Evolutionary conservation across 2,113 vertebrate genomes (phyloP), one percentile per base, ranked within the genome.

Genomic region (Chauna torquata): DNA sequence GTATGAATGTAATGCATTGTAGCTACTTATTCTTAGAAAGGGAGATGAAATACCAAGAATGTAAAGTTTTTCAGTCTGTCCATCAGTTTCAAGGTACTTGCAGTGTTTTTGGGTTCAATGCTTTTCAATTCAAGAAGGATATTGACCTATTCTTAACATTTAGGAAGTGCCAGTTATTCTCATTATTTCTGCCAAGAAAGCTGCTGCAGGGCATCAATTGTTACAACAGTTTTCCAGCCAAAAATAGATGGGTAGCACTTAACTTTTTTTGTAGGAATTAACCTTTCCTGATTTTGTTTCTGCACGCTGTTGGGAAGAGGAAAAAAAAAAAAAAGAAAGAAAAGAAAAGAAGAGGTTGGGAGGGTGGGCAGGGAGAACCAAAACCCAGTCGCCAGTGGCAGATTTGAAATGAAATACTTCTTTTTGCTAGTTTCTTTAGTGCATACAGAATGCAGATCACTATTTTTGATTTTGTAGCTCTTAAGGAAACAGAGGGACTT

Each of bases 91-190:
- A 34, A 92, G 49, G 23, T 59, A 84, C 42, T 76, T 82, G 57
- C 65, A 91, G 38, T 62, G 34, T 55, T 93, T 89, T 75, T 62
- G 77, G 90, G 84, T 85, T 92, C 86, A 94, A 12, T 32, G 69
- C 27, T 70, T 94, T 92, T 81, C n/a, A 8, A 84, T 96, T 79
- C 83, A 92, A 82, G 86, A 66, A 92, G 54, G 66, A 96, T 82
- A 59, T 7, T 97, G 95, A 95, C 95, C 84, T 95, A 91, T 94
- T 90, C 92, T 93, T 97, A 96, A 90, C 83, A 90, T 94, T 96
- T 94, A 91, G 25, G 82, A 77, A 94, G 84, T 74, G 45, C 72
- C 72, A 94, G 84, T 65, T 80, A 96, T 52, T 94, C 82, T 95
- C 84, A 84, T 96, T 95, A 92, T 91, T 94, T 96, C 89, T 96